Conservation (phyloP, 2,113 vertebrate species). For the Condylura cristata region DNA sequence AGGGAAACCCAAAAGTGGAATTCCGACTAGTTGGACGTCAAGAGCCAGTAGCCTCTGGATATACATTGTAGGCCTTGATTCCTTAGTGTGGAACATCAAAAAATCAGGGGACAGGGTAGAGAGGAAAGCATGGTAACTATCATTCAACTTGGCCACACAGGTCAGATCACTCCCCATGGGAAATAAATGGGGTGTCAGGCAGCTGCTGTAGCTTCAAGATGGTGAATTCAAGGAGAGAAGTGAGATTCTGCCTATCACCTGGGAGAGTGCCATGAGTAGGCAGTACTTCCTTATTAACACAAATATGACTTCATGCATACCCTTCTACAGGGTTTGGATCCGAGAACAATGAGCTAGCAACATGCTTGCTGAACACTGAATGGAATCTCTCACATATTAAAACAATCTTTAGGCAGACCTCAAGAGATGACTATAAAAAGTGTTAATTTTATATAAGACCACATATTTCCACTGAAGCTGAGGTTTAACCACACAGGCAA, state of each 20-base stretch:
- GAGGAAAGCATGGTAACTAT: neutral
- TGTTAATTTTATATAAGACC: neutral
- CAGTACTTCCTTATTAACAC: rapidly evolving
- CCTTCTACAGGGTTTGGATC: too few relatives aligned
- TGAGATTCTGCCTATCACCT: neutral
- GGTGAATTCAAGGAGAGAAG: neutral
- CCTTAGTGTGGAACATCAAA: neutral
- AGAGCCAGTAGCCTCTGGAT: neutral
- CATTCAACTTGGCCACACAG: neutral
- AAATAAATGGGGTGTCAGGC: neutral
- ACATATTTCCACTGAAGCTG: neutral
- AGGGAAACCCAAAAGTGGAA: neutral
- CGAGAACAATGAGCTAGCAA: neutral
- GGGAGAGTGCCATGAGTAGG: too few relatives aligned
- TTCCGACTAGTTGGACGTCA: neutral
- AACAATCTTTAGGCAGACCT: neutral
- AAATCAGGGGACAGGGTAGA: neutral
- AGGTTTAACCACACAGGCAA: neutral
- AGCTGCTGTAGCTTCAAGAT: neutral
- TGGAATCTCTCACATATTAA: neutral
- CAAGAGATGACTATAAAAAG: neutral
- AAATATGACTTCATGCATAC: neutral
- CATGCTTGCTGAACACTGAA: neutral
- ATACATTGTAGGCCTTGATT: neutral
- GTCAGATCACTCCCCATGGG: neutral